phyloP scores from a whole-genome alignment of 2,113 vertebrate genomes.

The Mastomys coucha region DNA sequence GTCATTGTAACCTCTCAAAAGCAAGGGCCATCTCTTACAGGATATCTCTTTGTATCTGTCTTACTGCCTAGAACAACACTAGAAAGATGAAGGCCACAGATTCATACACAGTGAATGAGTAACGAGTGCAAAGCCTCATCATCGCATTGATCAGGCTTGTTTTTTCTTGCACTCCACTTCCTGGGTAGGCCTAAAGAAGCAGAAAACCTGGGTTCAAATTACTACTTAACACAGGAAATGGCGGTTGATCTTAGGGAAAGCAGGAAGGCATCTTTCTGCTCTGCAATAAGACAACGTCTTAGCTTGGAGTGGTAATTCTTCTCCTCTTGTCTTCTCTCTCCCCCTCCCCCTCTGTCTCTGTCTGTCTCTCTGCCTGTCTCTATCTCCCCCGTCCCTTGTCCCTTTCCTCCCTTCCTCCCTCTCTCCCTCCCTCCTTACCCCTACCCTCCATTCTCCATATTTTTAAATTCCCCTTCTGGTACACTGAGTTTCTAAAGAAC shows the following conservation, averaged over 20 bases:
- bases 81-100: conserved; percentile 22
- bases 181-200: neutral
- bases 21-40: conserved; percentile 12
- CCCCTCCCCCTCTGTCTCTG: neutral
- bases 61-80: neutral
- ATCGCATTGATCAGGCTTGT: neutral
- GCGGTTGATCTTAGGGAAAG: neutral
- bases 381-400: too few species aligned
- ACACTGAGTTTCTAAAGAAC: conserved; percentile 31
- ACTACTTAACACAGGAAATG: conserved; percentile 9
- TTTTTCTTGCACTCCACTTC: neutral
- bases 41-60: conserved; percentile 8
- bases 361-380: too few species aligned
- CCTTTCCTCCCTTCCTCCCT: neutral
- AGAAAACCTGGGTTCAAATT: neutral
- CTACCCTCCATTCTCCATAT: neutral
- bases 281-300: neutral
- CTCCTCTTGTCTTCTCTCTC: neutral
- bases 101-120: conserved; percentile 31
- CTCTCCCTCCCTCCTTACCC: neutral
- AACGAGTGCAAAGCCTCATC: conserved; percentile 32
- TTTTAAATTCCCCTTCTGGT: neutral
- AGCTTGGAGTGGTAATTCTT: too few species aligned
- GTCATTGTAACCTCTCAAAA: neutral
- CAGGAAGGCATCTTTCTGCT: conserved; percentile 18